Conservation (phyloP, 2,113 vertebrate species). For the Ia io region DNA sequence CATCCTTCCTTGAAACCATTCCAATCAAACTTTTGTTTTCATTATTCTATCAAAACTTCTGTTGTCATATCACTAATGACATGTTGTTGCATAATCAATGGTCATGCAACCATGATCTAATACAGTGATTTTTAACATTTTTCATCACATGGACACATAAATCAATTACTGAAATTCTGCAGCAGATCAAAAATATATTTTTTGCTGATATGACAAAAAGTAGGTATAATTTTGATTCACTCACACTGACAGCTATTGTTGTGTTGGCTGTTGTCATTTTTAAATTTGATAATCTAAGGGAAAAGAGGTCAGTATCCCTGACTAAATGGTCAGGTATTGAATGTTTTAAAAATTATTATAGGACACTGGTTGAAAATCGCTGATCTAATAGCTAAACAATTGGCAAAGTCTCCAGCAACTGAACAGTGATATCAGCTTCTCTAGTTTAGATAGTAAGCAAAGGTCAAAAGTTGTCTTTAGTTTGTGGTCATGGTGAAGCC, state of each 20-base stretch:
- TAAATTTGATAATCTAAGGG: background rate
- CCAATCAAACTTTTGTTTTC: background rate
- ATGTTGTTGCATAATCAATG: background rate
- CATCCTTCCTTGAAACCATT: background rate
- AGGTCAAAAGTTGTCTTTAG: background rate
- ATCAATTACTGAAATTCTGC: background rate
- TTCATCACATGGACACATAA: background rate
- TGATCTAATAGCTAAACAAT: background rate
- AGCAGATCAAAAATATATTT: background rate
- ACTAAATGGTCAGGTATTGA: background rate
- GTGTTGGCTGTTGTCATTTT: background rate
- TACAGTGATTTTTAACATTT: background rate
- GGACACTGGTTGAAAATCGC: background rate
- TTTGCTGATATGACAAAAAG: background rate
- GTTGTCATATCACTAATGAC: background rate
- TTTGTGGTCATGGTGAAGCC: background rate
- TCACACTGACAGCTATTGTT: background rate
- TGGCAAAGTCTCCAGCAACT: background rate
- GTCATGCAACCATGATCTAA: background rate
- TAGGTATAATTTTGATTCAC: background rate
- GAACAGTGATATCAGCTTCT: background rate
- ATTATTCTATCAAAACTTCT: background rate
- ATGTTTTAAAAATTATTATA: background rate
- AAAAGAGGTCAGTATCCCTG: background rate
- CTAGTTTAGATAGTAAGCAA: background rate